Conservation (phyloP, 2,888 invertebrate genomes). For the Synergus gifuensis region DNA sequence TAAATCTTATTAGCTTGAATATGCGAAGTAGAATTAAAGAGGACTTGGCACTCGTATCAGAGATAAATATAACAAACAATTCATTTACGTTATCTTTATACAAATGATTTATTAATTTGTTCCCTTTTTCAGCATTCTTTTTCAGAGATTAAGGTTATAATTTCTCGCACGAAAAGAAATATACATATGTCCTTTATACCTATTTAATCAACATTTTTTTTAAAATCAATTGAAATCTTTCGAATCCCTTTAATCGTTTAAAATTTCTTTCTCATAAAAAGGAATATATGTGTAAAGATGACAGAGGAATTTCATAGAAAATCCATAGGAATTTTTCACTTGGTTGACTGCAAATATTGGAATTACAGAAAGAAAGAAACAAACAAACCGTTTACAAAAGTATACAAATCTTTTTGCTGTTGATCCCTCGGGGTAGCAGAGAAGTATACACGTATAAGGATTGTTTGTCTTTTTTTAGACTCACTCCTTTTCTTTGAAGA, state of each 20-base stretch:
- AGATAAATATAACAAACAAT: too few species aligned
- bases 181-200: too few species aligned
- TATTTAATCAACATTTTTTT: too few species aligned
- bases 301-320: neutral
- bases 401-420: conserved; percentile 9
- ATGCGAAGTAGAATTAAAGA: conserved; percentile 1
- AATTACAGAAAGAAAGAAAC: neutral
- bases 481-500: conserved; percentile 37
- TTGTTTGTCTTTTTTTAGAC: conserved; percentile 5
- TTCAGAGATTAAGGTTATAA: too few species aligned
- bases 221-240: too few species aligned
- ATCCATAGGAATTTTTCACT: neutral
- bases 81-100: too few species aligned
- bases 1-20: conserved; percentile 23
- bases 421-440: conserved; percentile 14
- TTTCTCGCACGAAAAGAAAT: too few species aligned
- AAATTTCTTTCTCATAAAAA: too few species aligned
- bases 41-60: neutral
- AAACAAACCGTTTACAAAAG: conserved; percentile 12
- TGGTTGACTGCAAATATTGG: neutral
- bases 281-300: neutral
- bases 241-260: too few species aligned
- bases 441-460: conserved; percentile 27
- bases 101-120: too few species aligned
- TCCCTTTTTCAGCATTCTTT: too few species aligned